A percentile compares a stretch with the other conserved stretches of the same genome.
These are phyloP conservation scores for Gibbula magus DNA, from an alignment of 2,888 invertebrate species.

Conservation along the genomic window DNA sequence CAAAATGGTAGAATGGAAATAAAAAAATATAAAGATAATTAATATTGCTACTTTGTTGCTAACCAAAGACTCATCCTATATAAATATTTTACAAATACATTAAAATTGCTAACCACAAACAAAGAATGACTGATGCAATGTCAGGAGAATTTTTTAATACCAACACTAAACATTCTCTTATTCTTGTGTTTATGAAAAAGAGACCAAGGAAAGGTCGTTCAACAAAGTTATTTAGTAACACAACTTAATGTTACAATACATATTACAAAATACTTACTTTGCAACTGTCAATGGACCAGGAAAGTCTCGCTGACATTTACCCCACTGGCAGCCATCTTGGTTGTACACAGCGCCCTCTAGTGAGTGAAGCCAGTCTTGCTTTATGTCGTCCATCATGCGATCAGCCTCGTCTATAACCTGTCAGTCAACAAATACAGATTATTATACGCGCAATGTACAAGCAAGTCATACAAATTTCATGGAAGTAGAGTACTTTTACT, in stretches of 20 bases:
- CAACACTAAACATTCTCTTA: background rate
- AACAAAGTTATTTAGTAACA: background rate
- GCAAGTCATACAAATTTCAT: too few species aligned
- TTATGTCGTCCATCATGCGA: constrained; percentile 91
- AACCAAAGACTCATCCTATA: too few species aligned
- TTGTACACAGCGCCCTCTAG: constrained; percentile 79
- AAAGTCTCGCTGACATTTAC: constrained; percentile 28
- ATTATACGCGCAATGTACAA: too few species aligned
- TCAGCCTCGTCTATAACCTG: constrained; percentile 97
- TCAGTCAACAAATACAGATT: background rate
- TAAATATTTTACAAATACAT: too few species aligned
- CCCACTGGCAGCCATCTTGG: constrained; percentile 13
- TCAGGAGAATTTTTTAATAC: background rate
- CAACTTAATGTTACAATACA: background rate
- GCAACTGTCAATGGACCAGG: constrained; percentile 59
- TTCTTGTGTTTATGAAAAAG: background rate
- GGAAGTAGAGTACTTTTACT: too few species aligned
- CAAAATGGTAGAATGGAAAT: too few species aligned
- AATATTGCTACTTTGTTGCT: too few species aligned
- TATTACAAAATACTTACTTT: constrained; percentile 42
- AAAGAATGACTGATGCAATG: too few species aligned
- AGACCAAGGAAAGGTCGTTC: background rate
- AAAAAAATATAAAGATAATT: too few species aligned
- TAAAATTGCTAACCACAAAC: too few species aligned
- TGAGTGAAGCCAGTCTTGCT: constrained; percentile 92